These are phyloP conservation scores for Idaea straminata DNA, from an alignment of 2,888 invertebrate genomes.

Conservation along the genomic window DNA sequence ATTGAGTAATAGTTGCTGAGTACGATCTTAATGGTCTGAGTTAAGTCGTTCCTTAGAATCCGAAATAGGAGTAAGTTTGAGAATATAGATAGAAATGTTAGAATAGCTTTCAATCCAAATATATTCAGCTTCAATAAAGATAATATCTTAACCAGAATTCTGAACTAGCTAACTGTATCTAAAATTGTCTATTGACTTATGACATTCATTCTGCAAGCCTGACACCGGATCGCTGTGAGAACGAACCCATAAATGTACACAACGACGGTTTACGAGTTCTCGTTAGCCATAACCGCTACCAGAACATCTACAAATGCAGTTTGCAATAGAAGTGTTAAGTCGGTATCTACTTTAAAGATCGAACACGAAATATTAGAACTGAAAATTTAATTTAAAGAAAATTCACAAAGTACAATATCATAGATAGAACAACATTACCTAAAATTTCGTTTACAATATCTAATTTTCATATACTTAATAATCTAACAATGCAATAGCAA, in stretches of 20 bases:
- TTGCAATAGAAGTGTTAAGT: conserved; percentile 11
- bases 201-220: conserved; percentile 35
- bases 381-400: background rate
- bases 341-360: background rate
- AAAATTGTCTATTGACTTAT: background rate
- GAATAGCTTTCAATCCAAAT: background rate
- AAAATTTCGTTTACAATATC: no score
- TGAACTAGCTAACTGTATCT: background rate
- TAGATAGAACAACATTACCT: no score
- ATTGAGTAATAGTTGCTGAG: conserved; percentile 3
- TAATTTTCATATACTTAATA: no score
- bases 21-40: background rate
- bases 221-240: conserved; percentile 57
- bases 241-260: conserved; percentile 53
- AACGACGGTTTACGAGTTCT: conserved; percentile 53
- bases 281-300: conserved; percentile 44
- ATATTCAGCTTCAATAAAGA: background rate
- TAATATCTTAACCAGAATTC: background rate
- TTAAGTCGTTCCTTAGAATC: background rate
- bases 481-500: no score
- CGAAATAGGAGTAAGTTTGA: background rate
- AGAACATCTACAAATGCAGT: conserved; percentile 23
- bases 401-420: background rate
- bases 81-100: no score
- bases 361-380: background rate